Conservation (phyloP, 1,140 invertebrate species). For the Neodiprion pinetum region DNA sequence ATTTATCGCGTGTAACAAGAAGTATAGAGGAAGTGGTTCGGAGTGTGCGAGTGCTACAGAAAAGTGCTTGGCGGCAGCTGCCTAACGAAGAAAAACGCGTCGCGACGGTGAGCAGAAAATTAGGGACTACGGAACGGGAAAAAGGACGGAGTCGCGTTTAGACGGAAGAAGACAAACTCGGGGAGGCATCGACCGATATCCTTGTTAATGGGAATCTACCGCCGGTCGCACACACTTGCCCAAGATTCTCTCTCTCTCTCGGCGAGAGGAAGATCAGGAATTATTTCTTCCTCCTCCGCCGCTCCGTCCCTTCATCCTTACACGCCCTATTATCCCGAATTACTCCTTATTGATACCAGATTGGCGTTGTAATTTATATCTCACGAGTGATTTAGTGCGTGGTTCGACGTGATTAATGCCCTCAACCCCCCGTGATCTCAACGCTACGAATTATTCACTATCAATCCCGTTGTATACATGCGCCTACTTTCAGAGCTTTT, state of each 20-base stretch:
- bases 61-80: too few relatives aligned
- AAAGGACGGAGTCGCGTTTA: constrained; percentile 27
- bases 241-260: neutral
- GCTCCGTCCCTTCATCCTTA: neutral
- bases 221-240: neutral
- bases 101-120: too few relatives aligned
- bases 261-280: too few relatives aligned
- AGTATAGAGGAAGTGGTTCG: too few relatives aligned
- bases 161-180: constrained; percentile 46
- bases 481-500: neutral
- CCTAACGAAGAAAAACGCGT: too few relatives aligned
- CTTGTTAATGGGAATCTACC: constrained; percentile 25
- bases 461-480: neutral
- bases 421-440: neutral
- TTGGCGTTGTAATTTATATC: constrained; percentile 43
- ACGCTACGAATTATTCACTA: neutral
- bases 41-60: too few relatives aligned
- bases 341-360: constrained; percentile 47
- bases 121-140: too few relatives aligned
- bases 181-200: constrained; percentile 45
- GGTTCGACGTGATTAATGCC: neutral
- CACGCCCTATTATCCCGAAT: constrained; percentile 45
- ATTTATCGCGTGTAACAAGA: too few relatives aligned
- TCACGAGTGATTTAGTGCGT: constrained; percentile 39
- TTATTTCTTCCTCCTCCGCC: too few relatives aligned